Conservation (phyloP, 2,888 invertebrate genomes). For the Euphydryas editha region DNA sequence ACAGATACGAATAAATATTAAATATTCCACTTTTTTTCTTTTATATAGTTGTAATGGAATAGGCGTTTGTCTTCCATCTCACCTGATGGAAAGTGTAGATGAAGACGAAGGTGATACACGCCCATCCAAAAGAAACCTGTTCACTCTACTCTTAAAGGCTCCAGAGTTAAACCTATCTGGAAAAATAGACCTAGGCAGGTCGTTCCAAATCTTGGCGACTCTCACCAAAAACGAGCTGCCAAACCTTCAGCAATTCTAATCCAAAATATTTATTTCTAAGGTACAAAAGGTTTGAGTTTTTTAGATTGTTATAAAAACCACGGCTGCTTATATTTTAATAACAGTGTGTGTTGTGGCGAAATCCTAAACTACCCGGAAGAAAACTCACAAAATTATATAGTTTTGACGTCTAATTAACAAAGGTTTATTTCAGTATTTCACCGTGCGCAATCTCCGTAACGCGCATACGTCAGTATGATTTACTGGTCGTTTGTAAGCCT, state of each 20-base stretch:
- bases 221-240: no score
- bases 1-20: background rate
- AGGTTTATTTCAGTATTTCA: constrained; percentile 50
- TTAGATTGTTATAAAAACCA: background rate
- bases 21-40: constrained; percentile 1
- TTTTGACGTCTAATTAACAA: constrained; percentile 49
- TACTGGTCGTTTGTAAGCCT: constrained; percentile 42
- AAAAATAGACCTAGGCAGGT: no score
- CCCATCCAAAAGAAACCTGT: no score
- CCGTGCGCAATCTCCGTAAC: constrained; percentile 43
- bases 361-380: background rate
- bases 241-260: background rate
- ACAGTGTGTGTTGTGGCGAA: background rate
- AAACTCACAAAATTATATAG: constrained; percentile 22
- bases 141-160: no score
- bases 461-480: constrained; percentile 44
- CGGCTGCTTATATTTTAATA: background rate
- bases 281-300: no score
- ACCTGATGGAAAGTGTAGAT: no score
- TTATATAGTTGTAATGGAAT: no score
- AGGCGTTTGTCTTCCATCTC: no score
- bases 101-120: no score
- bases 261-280: no score
- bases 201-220: no score
- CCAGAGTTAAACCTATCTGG: no score